Percentiles rank a stretch among this genome's conserved stretches.
phyloP scores from a whole-genome alignment of 2,888 invertebrate species.

The Himalopsyche tibetana region DNA sequence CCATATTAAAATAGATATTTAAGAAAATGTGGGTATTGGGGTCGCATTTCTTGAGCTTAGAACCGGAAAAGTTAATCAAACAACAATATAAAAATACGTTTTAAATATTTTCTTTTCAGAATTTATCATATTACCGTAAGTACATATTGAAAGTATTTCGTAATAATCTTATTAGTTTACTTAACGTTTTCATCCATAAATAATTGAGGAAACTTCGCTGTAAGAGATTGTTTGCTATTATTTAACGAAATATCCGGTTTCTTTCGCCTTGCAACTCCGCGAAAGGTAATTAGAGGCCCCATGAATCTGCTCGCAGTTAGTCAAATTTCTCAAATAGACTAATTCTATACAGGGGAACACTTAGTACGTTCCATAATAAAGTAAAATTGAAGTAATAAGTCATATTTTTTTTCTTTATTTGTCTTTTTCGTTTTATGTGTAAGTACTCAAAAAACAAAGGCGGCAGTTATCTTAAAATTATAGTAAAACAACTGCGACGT shows the following conservation, averaged over 20 bases:
- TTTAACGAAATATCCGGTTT: constrained; percentile 15
- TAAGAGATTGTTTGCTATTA: constrained; percentile 2
- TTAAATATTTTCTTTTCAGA: not conserved
- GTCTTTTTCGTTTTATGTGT: too few species aligned
- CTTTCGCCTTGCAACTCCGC: constrained; percentile 5
- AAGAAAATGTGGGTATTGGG: too few species aligned
- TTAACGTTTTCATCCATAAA: constrained; percentile 3
- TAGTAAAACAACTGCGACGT: too few species aligned
- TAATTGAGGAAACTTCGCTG: not conserved
- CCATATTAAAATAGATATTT: too few species aligned
- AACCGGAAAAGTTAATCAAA: too few species aligned
- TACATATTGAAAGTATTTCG: not conserved
- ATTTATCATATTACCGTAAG: not conserved
- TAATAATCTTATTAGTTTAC: not conserved
- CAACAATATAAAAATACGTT: not conserved
- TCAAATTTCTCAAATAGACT: not conserved
- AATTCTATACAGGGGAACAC: not conserved
- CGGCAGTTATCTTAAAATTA: too few species aligned
- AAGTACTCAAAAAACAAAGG: too few species aligned
- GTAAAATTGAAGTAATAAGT: too few species aligned
- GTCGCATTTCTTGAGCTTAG: too few species aligned
- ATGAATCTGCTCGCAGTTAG: not conserved
- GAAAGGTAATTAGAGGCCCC: not conserved
- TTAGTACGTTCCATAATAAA: not conserved
- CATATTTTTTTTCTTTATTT: too few species aligned